Conservation (phyloP, 1,140 invertebrate genomes). For the Delia radicum region DNA sequence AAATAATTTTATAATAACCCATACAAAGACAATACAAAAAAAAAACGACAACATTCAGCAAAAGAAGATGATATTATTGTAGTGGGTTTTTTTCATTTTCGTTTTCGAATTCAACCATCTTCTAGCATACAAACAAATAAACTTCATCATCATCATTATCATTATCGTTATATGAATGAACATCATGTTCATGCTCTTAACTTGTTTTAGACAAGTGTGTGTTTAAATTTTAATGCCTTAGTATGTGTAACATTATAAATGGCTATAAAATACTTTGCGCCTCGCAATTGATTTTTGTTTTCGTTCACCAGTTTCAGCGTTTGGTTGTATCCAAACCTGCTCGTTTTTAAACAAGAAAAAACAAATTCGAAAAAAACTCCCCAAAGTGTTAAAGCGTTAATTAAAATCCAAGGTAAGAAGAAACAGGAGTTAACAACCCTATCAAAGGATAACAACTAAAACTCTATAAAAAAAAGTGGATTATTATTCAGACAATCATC, state of each 20-base stretch:
- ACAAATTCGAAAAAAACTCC: slow-evolving; percentile 28
- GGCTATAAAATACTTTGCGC: slow-evolving; percentile 49
- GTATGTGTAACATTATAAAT: slow-evolving; percentile 30
- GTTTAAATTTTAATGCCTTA: slow-evolving; percentile 32
- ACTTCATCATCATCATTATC: neutral
- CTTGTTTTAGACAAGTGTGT: slow-evolving; percentile 16
- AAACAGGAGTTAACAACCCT: neutral
- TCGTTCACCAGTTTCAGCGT: slow-evolving; percentile 53
- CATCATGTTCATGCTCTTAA: slow-evolving; percentile 6
- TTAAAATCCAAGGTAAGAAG: slow-evolving; percentile 25
- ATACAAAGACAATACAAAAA: neutral
- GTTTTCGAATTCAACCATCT: neutral
- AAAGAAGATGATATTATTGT: neutral
- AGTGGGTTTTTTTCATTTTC: neutral
- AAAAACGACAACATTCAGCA: neutral
- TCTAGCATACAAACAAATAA: neutral
- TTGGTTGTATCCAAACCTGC: slow-evolving; percentile 44
- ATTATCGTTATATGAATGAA: too few species aligned
- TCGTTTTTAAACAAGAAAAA: slow-evolving; percentile 8
- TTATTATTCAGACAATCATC: too few species aligned
- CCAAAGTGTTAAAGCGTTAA: neutral
- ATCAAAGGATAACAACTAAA: slow-evolving; percentile 15
- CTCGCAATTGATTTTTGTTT: slow-evolving; percentile 50
- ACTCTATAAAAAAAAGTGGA: neutral
- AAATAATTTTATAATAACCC: neutral